Evolutionary conservation across 2,797 vertebrate species (phyloP).

Genomic region (Sebastes nivosus): DNA sequence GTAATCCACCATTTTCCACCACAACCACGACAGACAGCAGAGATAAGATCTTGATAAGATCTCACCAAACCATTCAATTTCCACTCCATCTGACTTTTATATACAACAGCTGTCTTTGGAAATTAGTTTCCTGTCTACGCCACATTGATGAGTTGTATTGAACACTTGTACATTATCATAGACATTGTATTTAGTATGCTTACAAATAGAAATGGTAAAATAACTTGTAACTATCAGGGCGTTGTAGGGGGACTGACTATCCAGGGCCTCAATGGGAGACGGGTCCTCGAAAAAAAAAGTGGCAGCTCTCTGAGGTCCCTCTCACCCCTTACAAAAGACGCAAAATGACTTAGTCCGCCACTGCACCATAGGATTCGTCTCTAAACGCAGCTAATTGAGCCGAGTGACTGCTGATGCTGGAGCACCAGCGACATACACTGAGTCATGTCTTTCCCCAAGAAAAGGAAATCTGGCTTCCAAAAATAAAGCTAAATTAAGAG

Average conservation of each 20-base stretch:
- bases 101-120: background rate
- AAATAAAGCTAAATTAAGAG: background rate
- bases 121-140: background rate
- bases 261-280: too few species aligned
- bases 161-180: background rate
- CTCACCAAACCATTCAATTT: background rate
- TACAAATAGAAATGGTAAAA: background rate
- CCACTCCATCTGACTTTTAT: background rate
- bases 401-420: background rate
- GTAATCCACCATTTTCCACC: too few species aligned
- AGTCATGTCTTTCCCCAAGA: background rate
- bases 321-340: background rate
- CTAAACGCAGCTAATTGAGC: background rate
- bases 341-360: background rate
- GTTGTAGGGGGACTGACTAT: background rate
- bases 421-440: background rate
- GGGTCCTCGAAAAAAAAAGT: background rate
- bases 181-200: background rate
- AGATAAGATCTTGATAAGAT: background rate
- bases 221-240: background rate
- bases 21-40: too few species aligned
- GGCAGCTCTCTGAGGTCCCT: background rate
- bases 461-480: background rate
- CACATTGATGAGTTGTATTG: background rate
- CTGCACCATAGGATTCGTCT: background rate